phyloP scores from a whole-genome alignment of 2,113 vertebrate species.

The Trinectes maculatus region DNA sequence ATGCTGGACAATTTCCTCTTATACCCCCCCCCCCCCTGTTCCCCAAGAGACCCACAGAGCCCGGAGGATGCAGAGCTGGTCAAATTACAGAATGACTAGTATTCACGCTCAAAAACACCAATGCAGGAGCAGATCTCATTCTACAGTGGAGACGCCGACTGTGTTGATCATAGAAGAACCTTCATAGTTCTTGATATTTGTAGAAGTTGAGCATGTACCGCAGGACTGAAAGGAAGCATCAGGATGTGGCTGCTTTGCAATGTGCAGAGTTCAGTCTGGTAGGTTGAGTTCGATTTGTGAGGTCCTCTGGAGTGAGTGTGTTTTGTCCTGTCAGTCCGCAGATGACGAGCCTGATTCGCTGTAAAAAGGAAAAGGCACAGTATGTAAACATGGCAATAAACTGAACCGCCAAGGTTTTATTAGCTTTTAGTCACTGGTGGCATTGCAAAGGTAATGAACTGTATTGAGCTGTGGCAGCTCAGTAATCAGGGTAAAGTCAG shows the following conservation, averaged over 20 bases:
- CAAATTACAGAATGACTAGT: conserved; percentile 21
- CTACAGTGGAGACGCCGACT: neutral
- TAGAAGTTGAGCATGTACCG: neutral
- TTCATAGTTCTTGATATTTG: too few species aligned
- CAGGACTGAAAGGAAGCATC: too few species aligned
- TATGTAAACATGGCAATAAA: conserved; percentile 21
- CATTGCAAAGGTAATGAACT: conserved; percentile 26
- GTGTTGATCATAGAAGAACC: conserved; percentile 28
- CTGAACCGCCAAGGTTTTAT: conserved; percentile 43
- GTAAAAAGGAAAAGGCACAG: conserved; percentile 36
- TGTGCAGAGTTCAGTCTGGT: neutral
- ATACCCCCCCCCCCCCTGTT: conserved; percentile 41
- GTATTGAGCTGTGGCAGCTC: conserved; percentile 7
- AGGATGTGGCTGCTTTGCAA: conserved; percentile 5
- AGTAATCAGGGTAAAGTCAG: conserved; percentile 15
- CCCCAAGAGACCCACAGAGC: conserved; percentile 46
- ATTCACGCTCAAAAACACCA: conserved; percentile 4
- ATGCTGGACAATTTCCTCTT: conserved; percentile 75
- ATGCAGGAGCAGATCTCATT: conserved; percentile 1
- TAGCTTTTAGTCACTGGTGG: conserved; percentile 32
- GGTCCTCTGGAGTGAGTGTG: conserved; percentile 3
- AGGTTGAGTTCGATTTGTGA: conserved; percentile 11
- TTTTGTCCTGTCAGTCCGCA: conserved; percentile 19
- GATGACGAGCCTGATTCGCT: conserved; percentile 34
- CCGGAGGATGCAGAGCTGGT: conserved; percentile 33